Evolutionary conservation across 2,797 vertebrate species (phyloP).

Genomic region (Harpagifer antarcticus): DNA sequence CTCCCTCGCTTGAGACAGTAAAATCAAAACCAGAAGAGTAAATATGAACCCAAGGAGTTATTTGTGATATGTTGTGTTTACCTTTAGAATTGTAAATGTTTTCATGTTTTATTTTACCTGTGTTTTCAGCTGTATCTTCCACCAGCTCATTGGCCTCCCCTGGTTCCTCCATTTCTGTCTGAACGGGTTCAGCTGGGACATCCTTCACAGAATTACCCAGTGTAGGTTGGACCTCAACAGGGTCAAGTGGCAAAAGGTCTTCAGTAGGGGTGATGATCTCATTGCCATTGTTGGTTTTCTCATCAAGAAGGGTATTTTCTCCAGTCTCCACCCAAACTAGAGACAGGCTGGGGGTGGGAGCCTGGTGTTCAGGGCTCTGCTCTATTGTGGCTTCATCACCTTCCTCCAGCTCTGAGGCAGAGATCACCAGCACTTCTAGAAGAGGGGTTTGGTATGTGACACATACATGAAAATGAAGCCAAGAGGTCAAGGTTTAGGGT

Average conservation of each 20-base stretch:
- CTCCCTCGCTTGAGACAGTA: not conserved
- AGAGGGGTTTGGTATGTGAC: constrained; percentile 73
- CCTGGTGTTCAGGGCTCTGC: constrained; percentile 42
- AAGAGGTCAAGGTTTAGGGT: constrained; percentile 62
- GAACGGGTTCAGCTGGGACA: constrained; percentile 48
- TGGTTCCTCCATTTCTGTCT: constrained; percentile 51
- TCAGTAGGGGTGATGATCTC: constrained; percentile 69
- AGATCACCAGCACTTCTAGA: constrained; percentile 67
- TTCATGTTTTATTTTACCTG: constrained; percentile 57
- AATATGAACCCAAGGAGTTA: not conserved
- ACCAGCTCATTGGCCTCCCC: constrained; percentile 60
- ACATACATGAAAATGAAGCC: constrained; percentile 73
- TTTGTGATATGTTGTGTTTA: not conserved
- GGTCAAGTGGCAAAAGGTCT: constrained; percentile 51
- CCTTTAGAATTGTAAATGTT: not conserved
- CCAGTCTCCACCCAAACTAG: constrained; percentile 21
- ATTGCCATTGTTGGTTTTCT: constrained; percentile 67
- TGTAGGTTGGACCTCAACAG: constrained; percentile 43
- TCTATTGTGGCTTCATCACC: constrained; percentile 33
- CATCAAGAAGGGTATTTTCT: constrained; percentile 39
- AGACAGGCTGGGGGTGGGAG: constrained; percentile 41
- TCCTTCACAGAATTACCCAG: constrained; percentile 57
- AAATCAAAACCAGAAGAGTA: not conserved
- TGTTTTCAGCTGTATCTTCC: constrained; percentile 54
- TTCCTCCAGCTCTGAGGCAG: constrained; percentile 53